Evolutionary conservation across 2,888 invertebrate species (phyloP).

Genomic region (Euplexia lucipara): DNA sequence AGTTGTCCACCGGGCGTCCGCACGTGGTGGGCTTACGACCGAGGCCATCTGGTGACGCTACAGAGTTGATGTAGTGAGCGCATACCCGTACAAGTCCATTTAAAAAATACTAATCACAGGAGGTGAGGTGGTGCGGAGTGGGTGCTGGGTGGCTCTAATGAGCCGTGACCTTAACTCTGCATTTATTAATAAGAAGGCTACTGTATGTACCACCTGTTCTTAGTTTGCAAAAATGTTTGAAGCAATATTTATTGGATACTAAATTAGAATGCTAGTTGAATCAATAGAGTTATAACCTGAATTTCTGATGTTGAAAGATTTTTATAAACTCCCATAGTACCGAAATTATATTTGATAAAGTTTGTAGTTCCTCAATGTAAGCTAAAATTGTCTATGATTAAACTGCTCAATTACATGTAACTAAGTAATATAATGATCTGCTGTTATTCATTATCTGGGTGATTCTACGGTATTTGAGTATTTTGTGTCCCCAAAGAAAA

Average conservation of each 20-base stretch:
- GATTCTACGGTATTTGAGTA: too few species aligned
- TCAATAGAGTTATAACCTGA: slow-evolving; percentile 8
- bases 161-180: too few species aligned
- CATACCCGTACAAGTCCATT: too few species aligned
- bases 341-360: slow-evolving; percentile 5
- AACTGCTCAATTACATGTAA: slow-evolving; percentile 28
- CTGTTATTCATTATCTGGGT: neutral
- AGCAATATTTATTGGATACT: slow-evolving; percentile 8
- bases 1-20: too few species aligned
- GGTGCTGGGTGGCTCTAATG: too few species aligned
- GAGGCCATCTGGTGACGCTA: too few species aligned
- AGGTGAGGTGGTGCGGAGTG: too few species aligned
- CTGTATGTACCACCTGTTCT: slow-evolving; percentile 3
- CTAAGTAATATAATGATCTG: slow-evolving; percentile 20
- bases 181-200: too few species aligned
- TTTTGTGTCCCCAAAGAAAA: too few species aligned
- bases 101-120: too few species aligned
- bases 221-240: slow-evolving; percentile 9
- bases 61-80: too few species aligned
- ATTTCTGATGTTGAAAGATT: neutral
- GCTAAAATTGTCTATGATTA: neutral
- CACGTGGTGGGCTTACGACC: too few species aligned
- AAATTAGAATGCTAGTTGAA: slow-evolving; percentile 32
- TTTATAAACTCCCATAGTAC: slow-evolving; percentile 2
- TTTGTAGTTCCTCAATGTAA: slow-evolving; percentile 1